Evolutionary conservation across 2,113 vertebrate genomes (phyloP), one percentile per base, ranked within the genome.

Genomic region (Caretta caretta): DNA sequence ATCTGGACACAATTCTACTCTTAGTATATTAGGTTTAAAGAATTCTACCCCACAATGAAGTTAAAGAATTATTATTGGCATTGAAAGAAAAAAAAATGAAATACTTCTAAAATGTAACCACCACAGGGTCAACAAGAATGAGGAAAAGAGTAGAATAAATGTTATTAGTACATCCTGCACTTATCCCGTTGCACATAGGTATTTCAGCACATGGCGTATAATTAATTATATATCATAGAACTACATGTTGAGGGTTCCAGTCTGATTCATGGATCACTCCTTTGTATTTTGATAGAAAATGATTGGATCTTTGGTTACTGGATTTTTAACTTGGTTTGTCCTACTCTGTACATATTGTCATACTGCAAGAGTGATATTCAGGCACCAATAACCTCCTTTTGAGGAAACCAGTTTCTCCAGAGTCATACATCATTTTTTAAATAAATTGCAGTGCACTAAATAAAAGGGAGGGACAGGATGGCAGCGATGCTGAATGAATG

Each of bases 1-100:
- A 24, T 10, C 51, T 0, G 11, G 49, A 35, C 0, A 1, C 1
- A 11, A 13, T 0, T 2, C 29, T 5, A 1, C 75, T 31, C 80
- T 10, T 17, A 19, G 25, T 0, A 31, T 17, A 0, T 1, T 1
- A 4, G 46, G 12, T 59, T 83, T 10, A 7, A 54, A 2, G 3
- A 83, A 14, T 3, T 1, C 6, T 2, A 59, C 9, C 57, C 48
- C 27, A 5, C n/a, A 65, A 65, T 65, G 16, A 42, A 50, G 59
- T 10, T 5, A 5, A 57, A 42, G 49, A 48, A 12, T 29, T 13
- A 3, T 10, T 35, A 65, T 14, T 49, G 25, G 69, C n/a, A 72
- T 27, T 29, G 25, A 62, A 62, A 62, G 59, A 31, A 29, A 29
- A 1, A 1, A 16, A 1, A 62, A 11, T 1, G 24, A n/a, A 79